These are phyloP conservation scores for Meloidogyne exigua DNA, from an alignment of 1,140 invertebrate species.

Conservation along the genomic window DNA sequence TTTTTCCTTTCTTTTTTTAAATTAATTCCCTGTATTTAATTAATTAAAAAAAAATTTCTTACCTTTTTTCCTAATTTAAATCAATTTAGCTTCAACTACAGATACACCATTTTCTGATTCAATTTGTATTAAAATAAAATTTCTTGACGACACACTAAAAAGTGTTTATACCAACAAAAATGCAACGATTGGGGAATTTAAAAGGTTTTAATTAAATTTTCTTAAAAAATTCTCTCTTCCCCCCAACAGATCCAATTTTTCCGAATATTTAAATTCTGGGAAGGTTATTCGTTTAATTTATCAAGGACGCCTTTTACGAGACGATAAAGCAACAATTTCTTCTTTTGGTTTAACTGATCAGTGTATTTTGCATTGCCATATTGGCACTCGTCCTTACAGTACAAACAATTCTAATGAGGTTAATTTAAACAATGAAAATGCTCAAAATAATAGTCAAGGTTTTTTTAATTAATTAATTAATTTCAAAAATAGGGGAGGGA, in stretches of 20 bases:
- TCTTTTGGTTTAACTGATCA: not conserved
- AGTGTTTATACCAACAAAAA: not conserved
- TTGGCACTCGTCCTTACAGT: not conserved
- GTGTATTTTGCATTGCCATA: not conserved
- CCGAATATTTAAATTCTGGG: not conserved
- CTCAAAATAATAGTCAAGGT: not conserved
- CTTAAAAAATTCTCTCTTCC: not conserved
- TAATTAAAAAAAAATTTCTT: too few species aligned
- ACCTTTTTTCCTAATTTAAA: not conserved
- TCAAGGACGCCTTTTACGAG: not conserved
- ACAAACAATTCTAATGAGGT: not conserved
- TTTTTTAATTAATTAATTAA: too few species aligned
- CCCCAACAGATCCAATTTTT: not conserved
- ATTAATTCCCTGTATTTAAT: too few species aligned
- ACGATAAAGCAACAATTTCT: not conserved
- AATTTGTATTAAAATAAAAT: not conserved
- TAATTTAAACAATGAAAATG: not conserved
- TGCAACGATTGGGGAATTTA: not conserved
- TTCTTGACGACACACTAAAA: not conserved
- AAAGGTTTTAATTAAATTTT: not conserved
- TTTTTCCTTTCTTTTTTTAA: too few species aligned
- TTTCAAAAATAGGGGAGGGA: too few species aligned
- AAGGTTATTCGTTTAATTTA: conserved; percentile 5
- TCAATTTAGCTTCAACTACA: not conserved
- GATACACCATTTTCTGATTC: not conserved